Conservation (phyloP, 2,113 vertebrate genomes). For the Micronycteris hirsuta region DNA sequence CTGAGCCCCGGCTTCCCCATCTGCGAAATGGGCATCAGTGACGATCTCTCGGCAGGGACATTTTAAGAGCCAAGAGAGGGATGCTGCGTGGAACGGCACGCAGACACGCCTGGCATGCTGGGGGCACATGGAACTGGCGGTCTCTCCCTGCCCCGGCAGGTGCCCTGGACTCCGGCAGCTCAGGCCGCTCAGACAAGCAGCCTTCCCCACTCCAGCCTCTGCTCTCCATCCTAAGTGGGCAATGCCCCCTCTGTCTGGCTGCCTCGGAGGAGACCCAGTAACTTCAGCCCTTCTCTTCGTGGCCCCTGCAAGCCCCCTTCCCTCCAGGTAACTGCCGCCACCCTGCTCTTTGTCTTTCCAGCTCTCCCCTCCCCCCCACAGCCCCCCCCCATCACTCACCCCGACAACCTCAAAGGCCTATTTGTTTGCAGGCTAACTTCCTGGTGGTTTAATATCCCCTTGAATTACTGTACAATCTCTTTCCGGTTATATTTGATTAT, state of each 20-base stretch:
- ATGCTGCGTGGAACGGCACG: not conserved
- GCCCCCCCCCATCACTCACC: constrained; percentile 51
- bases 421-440: constrained; percentile 76
- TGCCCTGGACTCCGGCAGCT: not conserved
- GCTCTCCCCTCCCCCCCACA: not conserved
- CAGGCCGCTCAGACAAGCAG: not conserved
- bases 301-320: not conserved
- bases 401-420: constrained; percentile 72
- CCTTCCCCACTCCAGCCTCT: not conserved
- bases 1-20: not conserved
- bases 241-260: not conserved
- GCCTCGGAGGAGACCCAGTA: not conserved
- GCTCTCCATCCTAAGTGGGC: not conserved
- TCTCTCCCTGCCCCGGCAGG: not conserved
- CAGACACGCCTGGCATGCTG: fast-evolving
- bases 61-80: not conserved
- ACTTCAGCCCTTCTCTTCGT: not conserved
- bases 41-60: not conserved
- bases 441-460: constrained; percentile 71
- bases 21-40: not conserved
- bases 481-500: constrained; percentile 77
- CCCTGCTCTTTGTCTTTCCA: not conserved
- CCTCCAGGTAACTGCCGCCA: not conserved
- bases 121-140: not conserved
- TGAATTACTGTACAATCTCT: constrained; percentile 76